A percentile compares a stretch with the other conserved stretches of the same genome.
phyloP scores from a whole-genome alignment of 2,888 invertebrate species.

The Aphidoletes aphidimyza region DNA sequence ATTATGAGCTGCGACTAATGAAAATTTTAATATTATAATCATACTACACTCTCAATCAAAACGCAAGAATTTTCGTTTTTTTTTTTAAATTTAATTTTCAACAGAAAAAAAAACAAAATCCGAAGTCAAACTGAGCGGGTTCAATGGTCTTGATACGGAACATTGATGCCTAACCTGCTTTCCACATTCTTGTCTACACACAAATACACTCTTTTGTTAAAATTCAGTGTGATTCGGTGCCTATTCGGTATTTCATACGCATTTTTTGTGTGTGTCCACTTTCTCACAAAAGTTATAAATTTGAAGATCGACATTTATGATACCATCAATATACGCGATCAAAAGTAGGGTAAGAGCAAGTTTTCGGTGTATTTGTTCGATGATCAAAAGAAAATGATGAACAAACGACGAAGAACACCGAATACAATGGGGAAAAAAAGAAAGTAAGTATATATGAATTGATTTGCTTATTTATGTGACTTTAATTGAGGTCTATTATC shows the following conservation, averaged over 20 bases:
- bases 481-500: slow-evolving; percentile 53
- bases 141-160: background rate
- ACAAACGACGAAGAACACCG: background rate
- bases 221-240: too few species aligned
- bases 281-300: slow-evolving; percentile 28
- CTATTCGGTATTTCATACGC: background rate
- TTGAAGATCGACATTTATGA: slow-evolving; percentile 17
- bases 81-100: too few species aligned
- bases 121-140: background rate
- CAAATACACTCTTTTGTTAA: too few species aligned
- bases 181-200: too few species aligned
- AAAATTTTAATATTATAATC: slow-evolving; percentile 10
- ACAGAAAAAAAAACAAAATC: too few species aligned
- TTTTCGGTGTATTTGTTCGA: background rate
- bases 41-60: background rate
- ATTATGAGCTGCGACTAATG: slow-evolving; percentile 23
- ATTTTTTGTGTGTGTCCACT: background rate
- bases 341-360: slow-evolving; percentile 45
- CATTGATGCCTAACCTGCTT: background rate
- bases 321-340: background rate
- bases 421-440: background rate
- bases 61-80: too few species aligned
- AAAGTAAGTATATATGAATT: slow-evolving; percentile 40
- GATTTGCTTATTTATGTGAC: slow-evolving; percentile 47
- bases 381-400: background rate